phyloP scores from a whole-genome alignment of 1,140 invertebrate genomes.

The Teleogryllus occipitalis region DNA sequence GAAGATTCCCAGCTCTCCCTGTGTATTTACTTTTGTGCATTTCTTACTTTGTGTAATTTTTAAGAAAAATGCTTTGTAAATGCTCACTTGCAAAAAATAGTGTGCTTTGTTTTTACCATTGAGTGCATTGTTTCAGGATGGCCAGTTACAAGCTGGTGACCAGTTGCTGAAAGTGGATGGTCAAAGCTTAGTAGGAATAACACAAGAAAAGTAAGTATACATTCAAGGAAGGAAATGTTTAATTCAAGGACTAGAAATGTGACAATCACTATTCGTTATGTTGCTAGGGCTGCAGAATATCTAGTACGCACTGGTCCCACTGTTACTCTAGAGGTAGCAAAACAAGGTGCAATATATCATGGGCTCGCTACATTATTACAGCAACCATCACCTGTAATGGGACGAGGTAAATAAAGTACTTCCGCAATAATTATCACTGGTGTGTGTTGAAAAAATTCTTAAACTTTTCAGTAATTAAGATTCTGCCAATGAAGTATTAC shows the following conservation, averaged over 20 bases:
- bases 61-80: neutral
- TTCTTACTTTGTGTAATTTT: neutral
- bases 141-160: conserved; percentile 89
- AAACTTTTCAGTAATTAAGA: no score
- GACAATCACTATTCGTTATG: neutral
- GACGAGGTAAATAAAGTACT: conserved; percentile 54
- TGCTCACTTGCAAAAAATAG: no score
- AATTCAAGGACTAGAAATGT: neutral
- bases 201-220: conserved; percentile 63
- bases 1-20: no score
- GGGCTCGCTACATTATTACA: conserved; percentile 88
- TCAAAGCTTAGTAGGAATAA: conserved; percentile 90
- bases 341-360: conserved; percentile 94
- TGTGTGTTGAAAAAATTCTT: no score
- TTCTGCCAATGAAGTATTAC: no score
- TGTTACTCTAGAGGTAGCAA: conserved; percentile 91
- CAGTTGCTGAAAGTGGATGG: conserved; percentile 96
- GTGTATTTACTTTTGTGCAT: neutral
- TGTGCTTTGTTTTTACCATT: no score
- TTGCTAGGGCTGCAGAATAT: conserved; percentile 81
- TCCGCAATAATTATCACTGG: no score
- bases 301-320: conserved; percentile 87
- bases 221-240: neutral
- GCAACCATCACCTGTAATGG: conserved; percentile 78
- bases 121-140: conserved; percentile 51